Percentiles rank a stretch among this genome's conserved stretches.
Evolutionary conservation across 2,113 vertebrate species (phyloP).

Genomic region (Nyctereutes procyonoides): DNA sequence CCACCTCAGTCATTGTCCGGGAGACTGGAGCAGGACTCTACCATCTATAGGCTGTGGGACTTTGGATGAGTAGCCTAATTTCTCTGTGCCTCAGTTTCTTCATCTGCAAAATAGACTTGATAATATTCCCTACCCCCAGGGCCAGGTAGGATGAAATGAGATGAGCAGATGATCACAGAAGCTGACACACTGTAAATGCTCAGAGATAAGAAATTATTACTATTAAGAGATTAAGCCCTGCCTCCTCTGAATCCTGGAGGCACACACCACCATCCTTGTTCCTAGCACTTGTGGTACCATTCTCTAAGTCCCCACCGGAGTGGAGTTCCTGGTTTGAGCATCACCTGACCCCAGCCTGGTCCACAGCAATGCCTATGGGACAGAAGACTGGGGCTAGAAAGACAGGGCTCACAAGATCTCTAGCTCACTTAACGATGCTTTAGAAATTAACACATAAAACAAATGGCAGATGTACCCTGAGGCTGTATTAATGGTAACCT

Average conservation of each 20-base stretch:
- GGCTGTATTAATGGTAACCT: neutral
- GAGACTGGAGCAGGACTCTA: neutral
- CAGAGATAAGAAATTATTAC: neutral
- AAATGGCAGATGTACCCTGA: neutral
- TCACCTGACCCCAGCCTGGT: neutral
- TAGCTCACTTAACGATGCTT: neutral
- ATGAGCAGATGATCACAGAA: neutral
- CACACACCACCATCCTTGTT: neutral
- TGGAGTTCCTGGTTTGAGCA: neutral
- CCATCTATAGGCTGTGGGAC: neutral
- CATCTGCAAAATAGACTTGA: neutral
- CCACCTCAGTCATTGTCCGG: neutral
- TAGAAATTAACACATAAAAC: neutral
- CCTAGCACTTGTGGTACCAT: neutral
- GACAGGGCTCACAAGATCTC: neutral
- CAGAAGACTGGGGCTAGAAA: neutral
- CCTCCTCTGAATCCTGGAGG: neutral
- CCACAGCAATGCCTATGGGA: neutral
- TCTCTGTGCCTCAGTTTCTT: slow-evolving; percentile 44
- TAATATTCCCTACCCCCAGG: neutral
- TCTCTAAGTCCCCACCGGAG: neutral
- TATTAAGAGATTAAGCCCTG: neutral
- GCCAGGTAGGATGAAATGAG: neutral
- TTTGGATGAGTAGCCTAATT: neutral
- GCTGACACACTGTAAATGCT: neutral